Conservation (phyloP, 2,113 vertebrate genomes). For the Epinephelus lanceolatus region DNA sequence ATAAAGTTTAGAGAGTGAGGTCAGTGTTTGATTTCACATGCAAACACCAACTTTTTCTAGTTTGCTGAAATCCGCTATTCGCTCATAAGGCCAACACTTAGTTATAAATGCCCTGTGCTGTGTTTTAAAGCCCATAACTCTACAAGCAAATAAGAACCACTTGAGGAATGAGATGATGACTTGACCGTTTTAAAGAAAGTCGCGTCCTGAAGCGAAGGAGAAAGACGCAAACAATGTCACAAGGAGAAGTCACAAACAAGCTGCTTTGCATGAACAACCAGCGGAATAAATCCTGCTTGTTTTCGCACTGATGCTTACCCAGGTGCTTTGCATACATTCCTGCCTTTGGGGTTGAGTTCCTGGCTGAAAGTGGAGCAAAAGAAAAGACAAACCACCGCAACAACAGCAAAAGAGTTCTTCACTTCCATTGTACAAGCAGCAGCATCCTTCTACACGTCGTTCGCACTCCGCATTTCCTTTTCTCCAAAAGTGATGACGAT, state of each 20-base stretch:
- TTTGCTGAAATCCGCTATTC: constrained; percentile 33
- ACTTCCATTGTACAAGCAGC: constrained; percentile 84
- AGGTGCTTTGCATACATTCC: constrained; percentile 84
- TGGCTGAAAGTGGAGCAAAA: constrained; percentile 78
- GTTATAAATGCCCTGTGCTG: background rate
- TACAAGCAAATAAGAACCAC: background rate
- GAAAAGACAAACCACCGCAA: constrained; percentile 77
- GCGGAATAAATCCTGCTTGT: background rate
- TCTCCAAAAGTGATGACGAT: constrained; percentile 26
- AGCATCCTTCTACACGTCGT: constrained; percentile 84
- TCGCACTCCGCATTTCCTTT: constrained; percentile 73
- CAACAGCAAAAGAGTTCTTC: constrained; percentile 78
- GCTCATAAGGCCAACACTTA: constrained; percentile 1
- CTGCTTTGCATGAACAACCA: background rate
- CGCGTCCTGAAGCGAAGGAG: no score
- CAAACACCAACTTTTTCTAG: background rate
- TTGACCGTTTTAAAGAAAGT: background rate
- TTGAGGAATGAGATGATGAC: background rate
- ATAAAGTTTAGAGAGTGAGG: background rate
- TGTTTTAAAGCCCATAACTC: background rate
- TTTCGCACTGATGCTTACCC: constrained; percentile 77
- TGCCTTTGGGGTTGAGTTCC: constrained; percentile 85
- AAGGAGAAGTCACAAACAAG: background rate
- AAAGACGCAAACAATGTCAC: background rate
- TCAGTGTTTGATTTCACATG: background rate